Percentiles rank a stretch among this genome's conserved stretches.
phyloP scores from a whole-genome alignment of 2,113 vertebrate species.

The Gnathonemus echidnorhynchus region DNA sequence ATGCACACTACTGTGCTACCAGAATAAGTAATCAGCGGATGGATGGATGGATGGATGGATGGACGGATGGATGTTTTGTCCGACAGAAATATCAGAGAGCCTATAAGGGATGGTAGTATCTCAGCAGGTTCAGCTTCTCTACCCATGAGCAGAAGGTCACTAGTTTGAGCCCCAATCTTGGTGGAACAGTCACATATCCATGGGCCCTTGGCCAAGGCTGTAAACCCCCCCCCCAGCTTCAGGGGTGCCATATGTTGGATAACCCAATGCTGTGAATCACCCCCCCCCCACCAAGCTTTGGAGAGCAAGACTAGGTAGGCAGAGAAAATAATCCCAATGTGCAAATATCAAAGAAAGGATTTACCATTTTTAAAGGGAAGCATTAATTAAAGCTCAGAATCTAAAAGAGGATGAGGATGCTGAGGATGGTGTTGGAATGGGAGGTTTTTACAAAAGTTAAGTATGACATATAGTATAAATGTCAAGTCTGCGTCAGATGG shows the following conservation, averaged over 20 bases:
- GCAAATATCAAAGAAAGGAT: neutral
- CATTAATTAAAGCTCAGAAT: neutral
- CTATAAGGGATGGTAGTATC: neutral
- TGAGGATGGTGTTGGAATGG: neutral
- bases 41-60: too few species aligned
- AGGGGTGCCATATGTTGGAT: neutral
- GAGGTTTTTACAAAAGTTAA: neutral
- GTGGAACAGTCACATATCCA: neutral
- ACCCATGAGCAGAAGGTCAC: neutral
- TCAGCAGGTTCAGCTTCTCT: neutral
- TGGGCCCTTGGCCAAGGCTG: neutral
- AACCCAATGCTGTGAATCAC: neutral
- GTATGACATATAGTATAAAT: neutral
- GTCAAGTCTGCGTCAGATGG: neutral
- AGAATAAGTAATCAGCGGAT: too few species aligned
- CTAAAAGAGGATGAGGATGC: neutral
- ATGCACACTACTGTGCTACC: neutral
- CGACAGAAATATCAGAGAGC: neutral
- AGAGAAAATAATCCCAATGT: neutral
- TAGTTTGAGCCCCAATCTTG: neutral
- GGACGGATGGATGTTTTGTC: too few species aligned
- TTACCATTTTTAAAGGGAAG: neutral
- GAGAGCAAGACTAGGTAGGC: neutral
- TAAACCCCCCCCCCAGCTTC: neutral
- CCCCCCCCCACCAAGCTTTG: neutral